Evolutionary conservation across 2,888 invertebrate species (phyloP).

Genomic region (Eulithis testata): DNA sequence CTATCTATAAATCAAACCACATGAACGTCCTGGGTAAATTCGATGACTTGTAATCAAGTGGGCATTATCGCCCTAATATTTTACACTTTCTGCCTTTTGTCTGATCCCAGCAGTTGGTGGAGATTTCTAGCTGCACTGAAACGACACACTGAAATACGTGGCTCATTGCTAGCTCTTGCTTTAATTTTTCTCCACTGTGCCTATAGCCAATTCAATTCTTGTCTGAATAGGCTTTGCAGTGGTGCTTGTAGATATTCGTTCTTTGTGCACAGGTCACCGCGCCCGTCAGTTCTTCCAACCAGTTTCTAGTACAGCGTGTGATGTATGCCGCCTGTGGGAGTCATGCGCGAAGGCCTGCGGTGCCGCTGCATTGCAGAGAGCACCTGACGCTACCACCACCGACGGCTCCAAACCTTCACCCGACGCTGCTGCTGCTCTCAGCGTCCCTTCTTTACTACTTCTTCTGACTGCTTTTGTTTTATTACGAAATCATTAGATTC

Average conservation of each 20-base stretch:
- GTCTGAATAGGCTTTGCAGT: too few relatives aligned
- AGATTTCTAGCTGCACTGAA: too few relatives aligned
- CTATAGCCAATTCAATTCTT: too few relatives aligned
- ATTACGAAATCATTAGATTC: slow-evolving; percentile 8
- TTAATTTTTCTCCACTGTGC: too few relatives aligned
- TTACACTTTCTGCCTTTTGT: too few relatives aligned
- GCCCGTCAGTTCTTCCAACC: slow-evolving; percentile 93
- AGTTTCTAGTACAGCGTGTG: slow-evolving; percentile 89
- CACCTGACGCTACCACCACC: slow-evolving; percentile 33
- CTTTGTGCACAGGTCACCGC: slow-evolving; percentile 86
- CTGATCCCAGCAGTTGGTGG: too few relatives aligned
- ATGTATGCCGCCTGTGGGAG: slow-evolving; percentile 89
- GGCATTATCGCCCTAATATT: too few relatives aligned
- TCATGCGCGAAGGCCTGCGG: slow-evolving; percentile 76
- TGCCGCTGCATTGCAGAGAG: slow-evolving; percentile 56
- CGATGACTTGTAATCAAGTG: too few relatives aligned
- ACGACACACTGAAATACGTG: too few relatives aligned
- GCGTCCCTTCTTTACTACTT: slow-evolving; percentile 24
- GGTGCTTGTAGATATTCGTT: neutral
- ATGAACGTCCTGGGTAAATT: too few relatives aligned
- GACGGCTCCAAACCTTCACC: slow-evolving; percentile 29
- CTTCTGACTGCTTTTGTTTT: slow-evolving; percentile 16
- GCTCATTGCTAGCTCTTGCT: too few relatives aligned
- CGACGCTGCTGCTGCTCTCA: slow-evolving; percentile 37
- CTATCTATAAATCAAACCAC: too few relatives aligned